Conservation (phyloP, 2,888 invertebrate species). For the Allacma fusca region DNA sequence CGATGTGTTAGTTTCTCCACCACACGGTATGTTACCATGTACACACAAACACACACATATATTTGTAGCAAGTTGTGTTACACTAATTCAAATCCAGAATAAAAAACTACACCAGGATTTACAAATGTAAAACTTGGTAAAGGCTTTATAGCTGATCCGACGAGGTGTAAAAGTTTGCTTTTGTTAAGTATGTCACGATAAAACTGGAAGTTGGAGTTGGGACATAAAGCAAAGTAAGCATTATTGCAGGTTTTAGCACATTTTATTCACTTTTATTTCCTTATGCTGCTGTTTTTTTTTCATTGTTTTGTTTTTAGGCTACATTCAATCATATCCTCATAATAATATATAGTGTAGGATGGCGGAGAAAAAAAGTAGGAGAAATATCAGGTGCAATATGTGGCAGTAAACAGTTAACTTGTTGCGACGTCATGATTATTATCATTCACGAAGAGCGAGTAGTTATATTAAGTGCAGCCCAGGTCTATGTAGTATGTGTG, state of each 20-base stretch:
- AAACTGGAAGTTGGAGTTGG: slow-evolving; percentile 9
- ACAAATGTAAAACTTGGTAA: neutral
- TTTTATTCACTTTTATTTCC: slow-evolving; percentile 23
- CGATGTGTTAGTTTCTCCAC: no score
- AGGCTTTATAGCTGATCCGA: neutral
- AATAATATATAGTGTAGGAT: neutral
- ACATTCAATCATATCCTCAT: no score
- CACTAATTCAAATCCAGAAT: no score
- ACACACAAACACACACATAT: no score
- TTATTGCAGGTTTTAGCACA: neutral
- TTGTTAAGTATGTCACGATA: slow-evolving; percentile 6
- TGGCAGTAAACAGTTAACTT: slow-evolving; percentile 24
- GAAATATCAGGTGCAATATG: slow-evolving; percentile 6
- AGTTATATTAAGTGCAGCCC: neutral
- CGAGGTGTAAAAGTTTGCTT: neutral
- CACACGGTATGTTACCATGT: no score
- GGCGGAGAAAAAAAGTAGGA: neutral
- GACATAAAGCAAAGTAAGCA: neutral
- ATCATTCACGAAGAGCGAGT: neutral
- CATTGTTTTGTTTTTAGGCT: neutral
- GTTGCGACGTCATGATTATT: neutral
- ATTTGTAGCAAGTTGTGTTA: no score
- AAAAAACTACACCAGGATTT: no score
- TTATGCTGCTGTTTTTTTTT: neutral
- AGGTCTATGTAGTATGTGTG: neutral